Percentiles rank a stretch among this genome's conserved stretches.
phyloP scores from a whole-genome alignment of 2,113 vertebrate genomes.

The Marcusenius ussheri region DNA sequence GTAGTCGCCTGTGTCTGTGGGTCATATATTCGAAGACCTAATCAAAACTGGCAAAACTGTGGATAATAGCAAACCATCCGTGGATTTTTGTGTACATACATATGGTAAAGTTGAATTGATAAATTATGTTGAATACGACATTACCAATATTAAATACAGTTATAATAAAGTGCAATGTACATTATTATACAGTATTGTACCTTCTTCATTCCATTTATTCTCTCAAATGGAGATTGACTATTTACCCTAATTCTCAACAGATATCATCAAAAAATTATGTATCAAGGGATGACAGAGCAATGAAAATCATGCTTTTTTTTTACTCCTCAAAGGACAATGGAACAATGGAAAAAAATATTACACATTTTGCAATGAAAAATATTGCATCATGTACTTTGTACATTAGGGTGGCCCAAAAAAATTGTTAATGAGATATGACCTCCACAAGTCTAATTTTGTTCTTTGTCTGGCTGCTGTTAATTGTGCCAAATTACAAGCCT shows the following conservation, averaged over 20 bases:
- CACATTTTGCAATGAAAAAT: background rate
- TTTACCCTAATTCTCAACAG: background rate
- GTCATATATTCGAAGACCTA: background rate
- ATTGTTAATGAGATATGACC: background rate
- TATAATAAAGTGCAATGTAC: background rate
- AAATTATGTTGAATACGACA: background rate
- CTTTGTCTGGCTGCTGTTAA: background rate
- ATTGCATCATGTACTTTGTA: background rate
- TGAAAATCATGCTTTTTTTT: background rate
- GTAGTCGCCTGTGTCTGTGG: background rate
- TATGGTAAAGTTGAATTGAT: background rate
- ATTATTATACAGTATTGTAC: background rate
- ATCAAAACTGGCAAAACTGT: background rate
- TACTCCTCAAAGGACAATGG: background rate
- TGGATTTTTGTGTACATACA: background rate
- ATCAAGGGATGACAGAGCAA: background rate
- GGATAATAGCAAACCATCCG: background rate
- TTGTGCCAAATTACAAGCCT: background rate
- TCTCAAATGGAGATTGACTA: background rate
- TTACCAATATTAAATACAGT: background rate
- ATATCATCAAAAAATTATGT: background rate
- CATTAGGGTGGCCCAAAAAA: background rate
- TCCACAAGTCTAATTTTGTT: background rate
- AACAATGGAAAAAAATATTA: background rate
- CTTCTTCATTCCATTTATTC: background rate